Conservation (phyloP, 2,888 invertebrate genomes). For the Campoplex nolae region DNA sequence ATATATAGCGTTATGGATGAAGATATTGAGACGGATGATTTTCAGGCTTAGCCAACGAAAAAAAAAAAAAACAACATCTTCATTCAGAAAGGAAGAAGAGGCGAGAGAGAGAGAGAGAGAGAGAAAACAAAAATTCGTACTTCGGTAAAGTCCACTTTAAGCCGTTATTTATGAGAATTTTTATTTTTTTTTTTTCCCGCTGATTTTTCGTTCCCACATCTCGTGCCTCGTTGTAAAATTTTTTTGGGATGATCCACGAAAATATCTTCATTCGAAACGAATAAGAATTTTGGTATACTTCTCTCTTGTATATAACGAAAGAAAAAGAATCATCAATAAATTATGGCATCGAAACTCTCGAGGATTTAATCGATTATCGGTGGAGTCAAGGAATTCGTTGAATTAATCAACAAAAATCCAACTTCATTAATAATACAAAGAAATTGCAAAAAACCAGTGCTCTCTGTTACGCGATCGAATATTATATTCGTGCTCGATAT, state of each 20-base stretch:
- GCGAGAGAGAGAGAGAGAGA: constrained; percentile 3
- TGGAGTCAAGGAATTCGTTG: background rate
- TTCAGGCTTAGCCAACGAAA: background rate
- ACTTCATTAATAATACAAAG: background rate
- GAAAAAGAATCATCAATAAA: constrained; percentile 1
- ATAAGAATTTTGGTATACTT: constrained; percentile 4
- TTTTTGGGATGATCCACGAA: constrained; percentile 7
- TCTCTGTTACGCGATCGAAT: background rate
- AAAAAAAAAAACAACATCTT: background rate
- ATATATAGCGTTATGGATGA: constrained; percentile 3
- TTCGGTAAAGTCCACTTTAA: constrained; percentile 27
- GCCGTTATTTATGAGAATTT: constrained; percentile 50
- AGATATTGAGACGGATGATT: constrained; percentile 26
- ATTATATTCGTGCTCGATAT: constrained; percentile 45
- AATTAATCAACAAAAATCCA: background rate
- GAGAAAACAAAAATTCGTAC: constrained; percentile 23
- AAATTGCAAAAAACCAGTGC: background rate
- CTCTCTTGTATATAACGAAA: background rate
- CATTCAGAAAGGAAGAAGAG: background rate
- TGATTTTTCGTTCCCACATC: constrained; percentile 28
- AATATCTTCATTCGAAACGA: constrained; percentile 51
- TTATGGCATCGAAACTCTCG: background rate
- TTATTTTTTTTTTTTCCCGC: background rate
- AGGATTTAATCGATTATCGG: background rate
- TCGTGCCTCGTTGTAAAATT: background rate